These are phyloP conservation scores for Brachystomella parvula DNA, from an alignment of 1,140 invertebrate genomes.

Conservation along the genomic window DNA sequence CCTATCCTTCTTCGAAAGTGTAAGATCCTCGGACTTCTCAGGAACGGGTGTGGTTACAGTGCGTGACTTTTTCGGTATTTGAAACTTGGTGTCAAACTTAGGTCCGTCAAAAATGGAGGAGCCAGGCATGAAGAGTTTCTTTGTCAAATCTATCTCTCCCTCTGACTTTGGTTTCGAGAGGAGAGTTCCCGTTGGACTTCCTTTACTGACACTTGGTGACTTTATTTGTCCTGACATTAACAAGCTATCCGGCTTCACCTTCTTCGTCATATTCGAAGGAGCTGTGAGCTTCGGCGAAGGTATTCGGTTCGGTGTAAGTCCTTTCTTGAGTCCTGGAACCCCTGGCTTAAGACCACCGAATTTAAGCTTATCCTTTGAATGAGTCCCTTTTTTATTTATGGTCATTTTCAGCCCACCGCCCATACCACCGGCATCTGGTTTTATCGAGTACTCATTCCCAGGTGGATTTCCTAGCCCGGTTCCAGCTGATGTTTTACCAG, in stretches of 20 bases:
- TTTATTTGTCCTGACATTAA: not conserved
- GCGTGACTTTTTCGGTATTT: conserved; percentile 36
- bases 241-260: not conserved
- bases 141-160: conserved; percentile 39
- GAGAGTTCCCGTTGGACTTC: conserved; percentile 44
- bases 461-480: not conserved
- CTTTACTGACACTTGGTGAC: conserved; percentile 39
- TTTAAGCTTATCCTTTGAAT: conserved; percentile 3
- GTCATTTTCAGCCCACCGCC: conserved; percentile 69
- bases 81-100: conserved; percentile 35
- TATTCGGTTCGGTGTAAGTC: not conserved
- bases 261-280: not conserved
- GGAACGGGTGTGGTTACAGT: not conserved
- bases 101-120: conserved; percentile 25
- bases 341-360: not conserved
- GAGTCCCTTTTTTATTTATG: conserved; percentile 59
- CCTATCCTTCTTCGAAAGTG: not conserved
- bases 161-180: conserved; percentile 27
- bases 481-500: not conserved
- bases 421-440: conserved; percentile 60
- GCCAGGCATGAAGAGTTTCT: conserved; percentile 32
- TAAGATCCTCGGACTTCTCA: not conserved
- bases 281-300: not conserved
- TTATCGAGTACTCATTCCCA: conserved; percentile 67
- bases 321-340: conserved; percentile 10